These are phyloP conservation scores for Hyposmocoma kahamanoa DNA, from an alignment of 1,140 invertebrate genomes.

Conservation along the genomic window DNA sequence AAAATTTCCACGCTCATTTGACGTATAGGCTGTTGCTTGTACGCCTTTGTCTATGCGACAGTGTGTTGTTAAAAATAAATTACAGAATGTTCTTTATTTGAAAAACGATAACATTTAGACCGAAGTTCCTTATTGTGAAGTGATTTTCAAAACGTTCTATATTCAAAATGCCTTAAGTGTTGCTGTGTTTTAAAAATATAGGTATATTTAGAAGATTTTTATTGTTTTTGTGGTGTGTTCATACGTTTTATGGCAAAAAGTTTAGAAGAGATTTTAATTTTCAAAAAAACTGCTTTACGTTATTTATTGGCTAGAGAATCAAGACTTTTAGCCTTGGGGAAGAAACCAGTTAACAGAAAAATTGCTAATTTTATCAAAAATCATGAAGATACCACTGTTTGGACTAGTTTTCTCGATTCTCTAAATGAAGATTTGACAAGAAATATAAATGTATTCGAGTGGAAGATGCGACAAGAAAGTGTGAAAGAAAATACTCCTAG, in stretches of 20 bases:
- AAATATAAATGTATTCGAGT: conserved; percentile 38
- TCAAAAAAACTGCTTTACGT: conserved; percentile 39
- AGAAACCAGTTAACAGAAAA: conserved; percentile 51
- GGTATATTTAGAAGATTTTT: background rate
- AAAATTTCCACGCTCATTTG: conserved; percentile 25
- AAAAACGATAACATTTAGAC: no score
- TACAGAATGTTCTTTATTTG: no score
- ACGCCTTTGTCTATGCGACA: background rate
- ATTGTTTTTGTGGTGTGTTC: background rate
- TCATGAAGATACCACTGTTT: conserved; percentile 32
- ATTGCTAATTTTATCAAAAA: conserved; percentile 42
- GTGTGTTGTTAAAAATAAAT: background rate
- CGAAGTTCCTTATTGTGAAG: no score
- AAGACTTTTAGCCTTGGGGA: conserved; percentile 37
- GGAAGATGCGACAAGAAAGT: conserved; percentile 14
- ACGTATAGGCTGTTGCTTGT: background rate
- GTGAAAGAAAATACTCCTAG: conserved; percentile 2
- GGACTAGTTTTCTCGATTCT: conserved; percentile 35
- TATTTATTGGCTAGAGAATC: conserved; percentile 47
- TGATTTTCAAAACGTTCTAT: no score
- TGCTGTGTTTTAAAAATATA: no score
- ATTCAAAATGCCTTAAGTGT: no score
- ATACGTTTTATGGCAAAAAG: conserved; percentile 42
- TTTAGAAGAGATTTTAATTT: conserved; percentile 47
- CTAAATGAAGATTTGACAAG: conserved; percentile 52